Evolutionary conservation across 2,797 vertebrate genomes (phyloP).

Genomic region (Helicolenus hilgendorfi): DNA sequence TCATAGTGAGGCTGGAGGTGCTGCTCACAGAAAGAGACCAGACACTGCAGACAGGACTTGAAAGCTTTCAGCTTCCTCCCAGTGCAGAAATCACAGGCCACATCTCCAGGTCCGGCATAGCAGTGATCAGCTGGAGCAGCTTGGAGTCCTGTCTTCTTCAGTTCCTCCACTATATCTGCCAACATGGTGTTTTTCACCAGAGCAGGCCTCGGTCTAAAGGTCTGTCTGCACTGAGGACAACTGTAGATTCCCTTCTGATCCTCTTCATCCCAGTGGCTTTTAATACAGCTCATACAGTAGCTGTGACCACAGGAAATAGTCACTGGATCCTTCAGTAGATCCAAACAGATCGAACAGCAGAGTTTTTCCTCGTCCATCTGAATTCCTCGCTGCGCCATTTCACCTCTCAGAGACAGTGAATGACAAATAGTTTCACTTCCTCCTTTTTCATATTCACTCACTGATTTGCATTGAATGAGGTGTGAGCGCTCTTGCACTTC

Average conservation of each 20-base stretch:
- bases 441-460: too few relatives aligned
- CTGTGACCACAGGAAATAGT: too few relatives aligned
- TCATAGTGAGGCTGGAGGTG: neutral
- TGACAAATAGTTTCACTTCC: too few relatives aligned
- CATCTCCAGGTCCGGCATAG: neutral
- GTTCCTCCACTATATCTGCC: neutral
- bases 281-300: too few relatives aligned
- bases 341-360: neutral
- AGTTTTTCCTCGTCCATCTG: neutral
- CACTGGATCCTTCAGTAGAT: neutral
- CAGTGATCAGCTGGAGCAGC: neutral
- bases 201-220: neutral
- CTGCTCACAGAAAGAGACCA: neutral
- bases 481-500: too few relatives aligned
- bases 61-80: neutral
- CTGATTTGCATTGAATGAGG: too few relatives aligned
- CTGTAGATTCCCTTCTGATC: neutral
- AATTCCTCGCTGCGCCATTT: neutral
- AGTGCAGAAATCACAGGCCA: neutral
- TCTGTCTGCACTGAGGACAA: conserved; percentile 3
- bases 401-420: neutral
- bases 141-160: neutral
- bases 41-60: neutral
- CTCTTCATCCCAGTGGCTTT: neutral
- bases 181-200: neutral